Conservation (phyloP, 2,888 invertebrate genomes). For the Invenusta paracnida region DNA sequence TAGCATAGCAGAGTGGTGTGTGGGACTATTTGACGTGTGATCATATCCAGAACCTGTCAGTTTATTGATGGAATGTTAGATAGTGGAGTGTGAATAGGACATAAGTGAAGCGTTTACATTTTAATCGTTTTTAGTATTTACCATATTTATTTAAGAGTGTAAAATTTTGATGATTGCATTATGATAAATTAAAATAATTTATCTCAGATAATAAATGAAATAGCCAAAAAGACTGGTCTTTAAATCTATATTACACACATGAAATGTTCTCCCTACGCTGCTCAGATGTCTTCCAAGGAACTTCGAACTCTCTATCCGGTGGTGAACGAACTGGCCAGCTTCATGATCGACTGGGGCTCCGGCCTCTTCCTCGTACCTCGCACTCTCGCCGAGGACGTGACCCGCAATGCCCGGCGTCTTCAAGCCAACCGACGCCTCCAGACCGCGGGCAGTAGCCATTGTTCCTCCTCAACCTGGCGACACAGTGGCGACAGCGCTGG, state of each 20-base stretch:
- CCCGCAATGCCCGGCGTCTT: background rate
- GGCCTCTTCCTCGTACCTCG: background rate
- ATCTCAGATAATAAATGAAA: background rate
- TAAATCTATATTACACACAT: background rate
- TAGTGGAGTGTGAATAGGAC: too few species aligned
- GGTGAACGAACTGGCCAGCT: background rate
- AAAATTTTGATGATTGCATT: too few species aligned
- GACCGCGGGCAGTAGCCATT: too few species aligned
- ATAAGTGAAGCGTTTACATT: too few species aligned
- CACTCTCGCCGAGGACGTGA: background rate
- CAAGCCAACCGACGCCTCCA: background rate
- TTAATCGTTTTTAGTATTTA: too few species aligned
- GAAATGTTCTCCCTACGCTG: background rate
- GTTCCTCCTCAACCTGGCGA: background rate
- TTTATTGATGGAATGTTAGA: too few species aligned
- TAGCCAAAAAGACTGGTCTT: background rate
- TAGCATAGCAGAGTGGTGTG: too few species aligned
- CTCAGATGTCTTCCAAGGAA: background rate
- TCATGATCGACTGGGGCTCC: background rate
- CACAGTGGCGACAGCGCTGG: background rate
- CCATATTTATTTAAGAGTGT: too few species aligned
- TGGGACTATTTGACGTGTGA: too few species aligned
- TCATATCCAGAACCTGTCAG: too few species aligned
- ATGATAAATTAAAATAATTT: too few species aligned
- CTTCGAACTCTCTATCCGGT: background rate